Percentiles rank a stretch among this genome's conserved stretches.
These are phyloP conservation scores for Uropsilus gracilis DNA, from an alignment of 2,113 vertebrate genomes.

Conservation along the genomic window DNA sequence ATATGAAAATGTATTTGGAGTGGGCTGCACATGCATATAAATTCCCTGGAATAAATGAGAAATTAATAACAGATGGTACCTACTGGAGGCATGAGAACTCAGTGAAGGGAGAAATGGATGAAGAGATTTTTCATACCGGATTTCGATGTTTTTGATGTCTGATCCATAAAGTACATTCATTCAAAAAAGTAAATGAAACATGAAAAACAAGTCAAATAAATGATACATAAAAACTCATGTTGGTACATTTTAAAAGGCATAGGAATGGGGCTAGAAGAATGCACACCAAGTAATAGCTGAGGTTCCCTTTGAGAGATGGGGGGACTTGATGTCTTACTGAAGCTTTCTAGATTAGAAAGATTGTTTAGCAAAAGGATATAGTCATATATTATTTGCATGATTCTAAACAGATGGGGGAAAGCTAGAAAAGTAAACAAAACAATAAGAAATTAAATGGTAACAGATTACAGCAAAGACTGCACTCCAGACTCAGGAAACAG, in stretches of 20 bases:
- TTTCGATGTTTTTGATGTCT: constrained; percentile 4
- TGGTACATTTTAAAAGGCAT: not conserved
- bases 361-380: constrained; percentile 48
- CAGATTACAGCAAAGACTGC: constrained; percentile 54
- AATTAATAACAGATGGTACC: constrained; percentile 58
- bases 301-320: not conserved
- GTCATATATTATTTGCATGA: constrained; percentile 36
- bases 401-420: constrained; percentile 65
- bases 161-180: constrained; percentile 18
- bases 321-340: not conserved
- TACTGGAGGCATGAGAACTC: not conserved
- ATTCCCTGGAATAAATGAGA: constrained; percentile 32
- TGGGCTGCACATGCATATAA: constrained; percentile 9
- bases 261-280: not conserved
- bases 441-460: constrained; percentile 67
- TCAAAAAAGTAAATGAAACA: constrained; percentile 40
- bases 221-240: not conserved
- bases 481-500: not conserved
- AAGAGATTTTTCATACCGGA: not conserved
- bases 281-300: not conserved
- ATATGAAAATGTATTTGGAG: constrained; percentile 28
- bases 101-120: not conserved
- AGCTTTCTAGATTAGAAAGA: not conserved
- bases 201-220: constrained; percentile 26
- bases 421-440: constrained; percentile 54